Percentiles rank a stretch among this genome's conserved stretches.
phyloP scores from a whole-genome alignment of 2,113 vertebrate species.

The Mystacornis crossleyi region DNA sequence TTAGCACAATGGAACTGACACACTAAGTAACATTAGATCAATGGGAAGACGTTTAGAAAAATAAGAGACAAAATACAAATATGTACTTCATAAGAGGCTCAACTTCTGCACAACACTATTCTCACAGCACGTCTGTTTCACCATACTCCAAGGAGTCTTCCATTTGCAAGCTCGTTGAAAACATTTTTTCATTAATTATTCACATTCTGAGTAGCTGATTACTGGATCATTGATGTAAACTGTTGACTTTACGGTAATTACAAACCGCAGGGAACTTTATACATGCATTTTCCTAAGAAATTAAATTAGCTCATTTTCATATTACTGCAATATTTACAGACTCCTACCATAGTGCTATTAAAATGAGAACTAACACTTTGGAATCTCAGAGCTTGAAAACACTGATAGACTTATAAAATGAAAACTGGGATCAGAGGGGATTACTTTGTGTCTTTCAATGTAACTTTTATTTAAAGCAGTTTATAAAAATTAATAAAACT shows the following conservation, averaged over 20 bases:
- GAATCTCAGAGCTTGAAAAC: conserved; percentile 57
- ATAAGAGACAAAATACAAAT: conserved; percentile 3
- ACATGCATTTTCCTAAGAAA: conserved; percentile 37
- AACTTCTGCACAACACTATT: neutral
- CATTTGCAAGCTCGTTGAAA: conserved; percentile 1
- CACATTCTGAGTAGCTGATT: conserved; percentile 53
- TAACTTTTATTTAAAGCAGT: conserved; percentile 69
- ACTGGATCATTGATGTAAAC: conserved; percentile 50
- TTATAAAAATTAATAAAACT: conserved; percentile 76
- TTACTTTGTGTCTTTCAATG: conserved; percentile 58
- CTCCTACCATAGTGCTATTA: conserved; percentile 40
- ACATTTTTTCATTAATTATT: conserved; percentile 43
- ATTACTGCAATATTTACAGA: conserved; percentile 52
- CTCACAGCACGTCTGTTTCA: neutral
- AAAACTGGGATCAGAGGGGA: conserved; percentile 60
- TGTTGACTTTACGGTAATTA: conserved; percentile 63
- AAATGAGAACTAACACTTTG: conserved; percentile 47
- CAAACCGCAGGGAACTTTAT: conserved; percentile 58
- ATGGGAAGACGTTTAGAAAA: neutral
- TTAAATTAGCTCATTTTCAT: conserved; percentile 58
- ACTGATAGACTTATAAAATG: conserved; percentile 25
- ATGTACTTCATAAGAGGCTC: neutral
- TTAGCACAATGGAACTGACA: neutral
- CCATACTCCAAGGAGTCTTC: conserved; percentile 25
- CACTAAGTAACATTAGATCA: neutral